A percentile compares a stretch with the other conserved stretches of the same genome.
Conservation (phyloP, 1,140 invertebrate species). For the Liolophura sinensis region DNA sequence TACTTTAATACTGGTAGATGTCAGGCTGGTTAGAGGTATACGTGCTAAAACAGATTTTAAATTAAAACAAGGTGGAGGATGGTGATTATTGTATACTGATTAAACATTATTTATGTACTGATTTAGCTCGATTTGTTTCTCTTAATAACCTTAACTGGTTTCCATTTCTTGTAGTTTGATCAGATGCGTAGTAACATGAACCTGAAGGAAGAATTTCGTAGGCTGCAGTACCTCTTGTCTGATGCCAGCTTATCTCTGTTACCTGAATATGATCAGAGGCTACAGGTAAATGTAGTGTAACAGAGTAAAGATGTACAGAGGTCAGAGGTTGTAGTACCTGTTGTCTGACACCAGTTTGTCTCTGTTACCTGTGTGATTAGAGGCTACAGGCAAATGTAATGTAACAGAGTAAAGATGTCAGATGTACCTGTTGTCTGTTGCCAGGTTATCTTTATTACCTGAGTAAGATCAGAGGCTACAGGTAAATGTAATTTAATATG, state of each 20-base stretch:
- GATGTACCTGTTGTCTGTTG: too few species aligned
- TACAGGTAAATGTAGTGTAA: constrained; percentile 62
- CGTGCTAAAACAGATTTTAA: too few species aligned
- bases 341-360: too few species aligned
- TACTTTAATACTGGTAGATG: too few species aligned
- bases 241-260: constrained; percentile 83
- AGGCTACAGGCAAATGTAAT: too few species aligned
- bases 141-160: constrained; percentile 63
- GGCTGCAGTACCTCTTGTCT: constrained; percentile 77
- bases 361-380: too few species aligned
- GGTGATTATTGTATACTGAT: too few species aligned
- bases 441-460: constrained; percentile 82
- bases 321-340: constrained; percentile 72
- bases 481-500: constrained; percentile 34
- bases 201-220: constrained; percentile 71
- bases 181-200: constrained; percentile 73
- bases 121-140: constrained; percentile 22
- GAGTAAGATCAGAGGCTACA: constrained; percentile 85
- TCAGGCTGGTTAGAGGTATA: too few species aligned
- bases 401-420: too few species aligned
- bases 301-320: too few species aligned
- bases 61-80: too few species aligned
- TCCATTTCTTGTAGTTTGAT: constrained; percentile 68
- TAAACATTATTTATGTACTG: too few species aligned
- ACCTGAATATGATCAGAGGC: constrained; percentile 84